Evolutionary conservation across 2,888 invertebrate genomes (phyloP).

Genomic region (Drosophila tripunctata): DNA sequence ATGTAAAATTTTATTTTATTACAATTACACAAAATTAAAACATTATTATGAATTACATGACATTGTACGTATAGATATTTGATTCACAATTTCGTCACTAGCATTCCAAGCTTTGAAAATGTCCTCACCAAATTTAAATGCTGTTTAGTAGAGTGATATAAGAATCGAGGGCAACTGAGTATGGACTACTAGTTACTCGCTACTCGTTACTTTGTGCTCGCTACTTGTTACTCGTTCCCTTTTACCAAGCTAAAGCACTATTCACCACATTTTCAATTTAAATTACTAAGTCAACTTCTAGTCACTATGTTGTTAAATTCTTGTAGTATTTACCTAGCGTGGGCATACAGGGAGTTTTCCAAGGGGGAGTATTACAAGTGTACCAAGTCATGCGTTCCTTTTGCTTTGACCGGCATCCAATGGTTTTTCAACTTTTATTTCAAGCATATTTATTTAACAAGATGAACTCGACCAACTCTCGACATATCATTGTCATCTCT

Average conservation of each 20-base stretch:
- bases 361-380: not conserved
- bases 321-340: not conserved
- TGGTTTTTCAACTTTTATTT: conserved; percentile 23
- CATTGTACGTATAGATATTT: too few relatives aligned
- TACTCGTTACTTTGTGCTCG: not conserved
- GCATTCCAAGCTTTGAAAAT: too few relatives aligned
- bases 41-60: too few relatives aligned
- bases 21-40: too few relatives aligned
- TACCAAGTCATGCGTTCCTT: conserved; percentile 17
- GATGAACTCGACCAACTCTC: conserved; percentile 5
- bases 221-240: not conserved
- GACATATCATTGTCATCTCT: conserved; percentile 2
- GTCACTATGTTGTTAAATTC: conserved; percentile 12
- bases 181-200: not conserved
- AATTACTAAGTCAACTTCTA: conserved; percentile 57
- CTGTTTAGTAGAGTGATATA: too few relatives aligned
- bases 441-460: conserved; percentile 28
- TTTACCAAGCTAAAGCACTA: conserved; percentile 23
- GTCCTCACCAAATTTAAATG: too few relatives aligned
- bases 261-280: conserved; percentile 71
- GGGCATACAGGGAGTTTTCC: not conserved
- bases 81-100: too few relatives aligned
- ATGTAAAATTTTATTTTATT: too few relatives aligned
- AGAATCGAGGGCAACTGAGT: too few relatives aligned
- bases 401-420: conserved; percentile 16